These are phyloP conservation scores for Stomatorhinus ivindoensis DNA, from an alignment of 2,113 vertebrate genomes.

Conservation along the genomic window DNA sequence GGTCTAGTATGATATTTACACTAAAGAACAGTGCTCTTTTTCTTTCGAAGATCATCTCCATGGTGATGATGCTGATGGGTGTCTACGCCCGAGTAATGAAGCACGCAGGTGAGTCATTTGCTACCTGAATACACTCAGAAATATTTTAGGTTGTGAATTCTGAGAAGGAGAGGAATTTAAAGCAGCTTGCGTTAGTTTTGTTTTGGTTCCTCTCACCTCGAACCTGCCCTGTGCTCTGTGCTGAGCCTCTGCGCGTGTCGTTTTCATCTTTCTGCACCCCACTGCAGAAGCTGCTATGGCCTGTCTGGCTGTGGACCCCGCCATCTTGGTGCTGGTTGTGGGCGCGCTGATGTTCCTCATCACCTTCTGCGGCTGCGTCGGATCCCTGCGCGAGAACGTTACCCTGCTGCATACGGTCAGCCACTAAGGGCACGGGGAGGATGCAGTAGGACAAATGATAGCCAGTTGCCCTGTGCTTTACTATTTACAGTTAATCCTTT, in stretches of 20 bases:
- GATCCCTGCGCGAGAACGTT: conserved; percentile 87
- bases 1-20: neutral
- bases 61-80: conserved; percentile 74
- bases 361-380: conserved; percentile 90
- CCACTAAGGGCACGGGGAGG: neutral
- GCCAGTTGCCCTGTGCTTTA: neutral
- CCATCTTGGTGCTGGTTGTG: conserved; percentile 70
- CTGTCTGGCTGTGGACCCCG: conserved; percentile 74
- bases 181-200: neutral
- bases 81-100: conserved; percentile 79
- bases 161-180: neutral
- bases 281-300: conserved; percentile 73
- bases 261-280: neutral
- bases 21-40: conserved; percentile 14
- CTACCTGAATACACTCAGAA: neutral
- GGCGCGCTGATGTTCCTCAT: conserved; percentile 85
- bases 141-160: neutral
- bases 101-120: conserved; percentile 66
- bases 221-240: neutral
- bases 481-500: neutral
- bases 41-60: conserved; percentile 64
- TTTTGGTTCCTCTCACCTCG: neutral
- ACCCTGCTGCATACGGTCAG: conserved; percentile 79
- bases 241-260: neutral
- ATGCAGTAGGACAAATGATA: neutral